These are phyloP conservation scores for Linnaemya vulpina DNA, from an alignment of 2,888 invertebrate species.

Conservation along the genomic window DNA sequence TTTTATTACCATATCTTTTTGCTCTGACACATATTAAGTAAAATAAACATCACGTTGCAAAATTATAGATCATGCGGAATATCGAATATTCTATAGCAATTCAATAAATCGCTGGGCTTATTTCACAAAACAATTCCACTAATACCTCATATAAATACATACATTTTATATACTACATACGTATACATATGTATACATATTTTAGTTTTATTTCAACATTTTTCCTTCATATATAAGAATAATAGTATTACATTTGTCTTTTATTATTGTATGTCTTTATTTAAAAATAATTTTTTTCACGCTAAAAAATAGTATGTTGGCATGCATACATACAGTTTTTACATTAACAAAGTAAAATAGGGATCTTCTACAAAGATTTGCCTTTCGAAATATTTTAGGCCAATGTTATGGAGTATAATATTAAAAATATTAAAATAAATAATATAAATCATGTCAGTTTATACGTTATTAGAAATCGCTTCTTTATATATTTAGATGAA, in stretches of 20 bases:
- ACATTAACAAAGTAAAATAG: constrained; percentile 34
- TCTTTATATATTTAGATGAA: background rate
- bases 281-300: constrained; percentile 3
- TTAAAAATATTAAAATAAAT: background rate
- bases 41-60: background rate
- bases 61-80: background rate
- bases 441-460: constrained; percentile 5
- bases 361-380: constrained; percentile 47
- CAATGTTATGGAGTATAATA: constrained; percentile 45
- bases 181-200: too few relatives aligned
- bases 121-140: constrained; percentile 16
- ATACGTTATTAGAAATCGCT: constrained; percentile 16
- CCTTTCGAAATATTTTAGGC: constrained; percentile 36
- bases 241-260: background rate
- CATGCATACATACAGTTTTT: constrained; percentile 26
- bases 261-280: constrained; percentile 39
- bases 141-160: background rate
- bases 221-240: background rate
- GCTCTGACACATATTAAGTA: constrained; percentile 47
- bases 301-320: constrained; percentile 4
- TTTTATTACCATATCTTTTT: constrained; percentile 36
- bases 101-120: background rate
- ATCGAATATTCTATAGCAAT: background rate
- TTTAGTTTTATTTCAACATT: background rate
- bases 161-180: background rate